Percentiles rank a stretch among this genome's conserved stretches.
Conservation (phyloP, 53 echinoderm and acorn worm genomes). For the Luidia sarsii region DNA sequence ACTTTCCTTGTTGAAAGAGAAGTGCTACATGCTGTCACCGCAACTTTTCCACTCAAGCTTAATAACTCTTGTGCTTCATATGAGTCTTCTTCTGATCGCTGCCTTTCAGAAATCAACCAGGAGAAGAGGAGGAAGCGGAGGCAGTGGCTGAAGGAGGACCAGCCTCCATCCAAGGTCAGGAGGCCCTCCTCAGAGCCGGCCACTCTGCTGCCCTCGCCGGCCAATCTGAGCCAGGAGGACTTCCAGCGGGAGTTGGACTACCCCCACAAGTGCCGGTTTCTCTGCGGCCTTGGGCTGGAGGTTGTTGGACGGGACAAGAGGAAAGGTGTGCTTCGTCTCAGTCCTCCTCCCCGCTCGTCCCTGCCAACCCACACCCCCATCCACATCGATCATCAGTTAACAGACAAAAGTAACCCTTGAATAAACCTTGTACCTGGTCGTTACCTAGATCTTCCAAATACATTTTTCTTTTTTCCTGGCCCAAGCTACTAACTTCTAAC, state of each 20-base stretch:
- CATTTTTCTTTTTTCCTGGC: too few relatives aligned
- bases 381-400: too few relatives aligned
- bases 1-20: too few relatives aligned
- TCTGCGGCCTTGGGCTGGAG: constrained; percentile 75
- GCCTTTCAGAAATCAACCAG: constrained; percentile 49
- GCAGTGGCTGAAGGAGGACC: constrained; percentile 78
- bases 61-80: too few relatives aligned
- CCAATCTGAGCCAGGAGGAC: constrained; percentile 78
- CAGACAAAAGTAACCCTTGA: too few relatives aligned
- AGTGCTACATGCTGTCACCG: too few relatives aligned
- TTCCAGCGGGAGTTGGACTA: constrained; percentile 95
- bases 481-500: too few relatives aligned
- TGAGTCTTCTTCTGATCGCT: too few relatives aligned
- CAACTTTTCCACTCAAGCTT: too few relatives aligned
- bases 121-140: constrained; percentile 81
- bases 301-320: constrained; percentile 73
- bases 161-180: constrained; percentile 58
- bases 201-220: constrained; percentile 68
- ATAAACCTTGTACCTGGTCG: too few relatives aligned
- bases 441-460: too few relatives aligned
- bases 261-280: constrained; percentile 86
- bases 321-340: constrained; percentile 70
- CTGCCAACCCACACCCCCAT: too few relatives aligned
- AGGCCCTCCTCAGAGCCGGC: constrained; percentile 64
- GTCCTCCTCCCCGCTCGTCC: background rate